phyloP scores from a whole-genome alignment of 2,888 invertebrate genomes.

The Julus scanicus region DNA sequence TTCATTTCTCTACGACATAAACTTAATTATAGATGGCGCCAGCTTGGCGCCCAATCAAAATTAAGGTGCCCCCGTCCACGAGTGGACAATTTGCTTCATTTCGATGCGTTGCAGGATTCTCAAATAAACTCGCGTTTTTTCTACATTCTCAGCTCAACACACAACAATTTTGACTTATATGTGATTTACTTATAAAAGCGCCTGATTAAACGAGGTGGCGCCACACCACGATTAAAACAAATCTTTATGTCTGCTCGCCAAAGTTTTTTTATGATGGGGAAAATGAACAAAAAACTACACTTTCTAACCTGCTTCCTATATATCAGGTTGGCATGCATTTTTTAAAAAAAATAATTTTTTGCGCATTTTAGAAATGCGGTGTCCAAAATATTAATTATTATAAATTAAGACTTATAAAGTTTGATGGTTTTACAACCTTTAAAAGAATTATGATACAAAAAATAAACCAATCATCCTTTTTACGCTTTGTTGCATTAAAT shows the following conservation, averaged over 20 bases:
- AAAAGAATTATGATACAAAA: too few relatives aligned
- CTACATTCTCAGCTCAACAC: conserved; percentile 29
- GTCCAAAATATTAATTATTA: background rate
- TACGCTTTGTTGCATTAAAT: too few relatives aligned
- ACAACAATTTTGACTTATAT: conserved; percentile 41
- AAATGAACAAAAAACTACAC: background rate
- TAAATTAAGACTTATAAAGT: too few relatives aligned
- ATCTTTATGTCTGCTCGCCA: background rate
- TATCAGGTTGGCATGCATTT: background rate
- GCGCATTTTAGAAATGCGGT: background rate
- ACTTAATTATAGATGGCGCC: conserved; percentile 47
- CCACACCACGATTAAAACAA: conserved; percentile 37
- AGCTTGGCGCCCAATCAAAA: conserved; percentile 45
- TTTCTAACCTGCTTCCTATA: background rate
- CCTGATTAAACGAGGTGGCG: conserved; percentile 40
- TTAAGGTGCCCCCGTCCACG: conserved; percentile 40
- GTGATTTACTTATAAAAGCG: conserved; percentile 43
- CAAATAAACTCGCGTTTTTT: conserved; percentile 16
- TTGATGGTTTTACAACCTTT: too few relatives aligned
- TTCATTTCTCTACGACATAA: background rate
- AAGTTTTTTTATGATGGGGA: background rate
- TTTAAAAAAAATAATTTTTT: background rate
- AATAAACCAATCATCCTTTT: too few relatives aligned
- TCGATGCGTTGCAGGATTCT: conserved; percentile 40
- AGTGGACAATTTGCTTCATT: conserved; percentile 45